Evolutionary conservation across 2,113 vertebrate species (phyloP).

Genomic region (Triplophysa rosa): DNA sequence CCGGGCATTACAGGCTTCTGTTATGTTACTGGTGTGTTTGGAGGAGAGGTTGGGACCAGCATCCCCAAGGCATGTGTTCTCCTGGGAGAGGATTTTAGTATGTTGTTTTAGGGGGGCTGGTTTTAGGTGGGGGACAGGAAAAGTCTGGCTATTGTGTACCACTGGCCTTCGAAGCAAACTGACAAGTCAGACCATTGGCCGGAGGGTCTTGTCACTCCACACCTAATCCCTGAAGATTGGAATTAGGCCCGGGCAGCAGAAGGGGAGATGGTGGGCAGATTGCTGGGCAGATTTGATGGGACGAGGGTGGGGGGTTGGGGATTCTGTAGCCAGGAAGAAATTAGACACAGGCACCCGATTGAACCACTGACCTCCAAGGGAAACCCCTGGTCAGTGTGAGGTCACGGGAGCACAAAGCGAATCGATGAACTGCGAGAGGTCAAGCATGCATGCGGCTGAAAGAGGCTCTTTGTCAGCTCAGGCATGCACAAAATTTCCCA

Average conservation of each 20-base stretch:
- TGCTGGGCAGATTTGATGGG: constrained; percentile 65
- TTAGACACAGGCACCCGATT: constrained; percentile 77
- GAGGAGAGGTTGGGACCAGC: constrained; percentile 59
- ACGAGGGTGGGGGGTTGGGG: constrained; percentile 44
- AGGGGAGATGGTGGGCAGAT: constrained; percentile 46
- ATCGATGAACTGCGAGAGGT: constrained; percentile 75
- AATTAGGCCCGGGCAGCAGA: constrained; percentile 52
- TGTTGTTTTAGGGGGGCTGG: constrained; percentile 51
- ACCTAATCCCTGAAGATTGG: constrained; percentile 79
- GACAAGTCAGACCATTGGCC: constrained; percentile 77
- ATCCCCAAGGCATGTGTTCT: constrained; percentile 61
- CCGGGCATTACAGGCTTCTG: constrained; percentile 53
- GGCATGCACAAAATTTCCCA: constrained; percentile 78
- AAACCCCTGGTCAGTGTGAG: constrained; percentile 69
- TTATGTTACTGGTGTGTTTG: constrained; percentile 57
- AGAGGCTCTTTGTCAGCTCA: constrained; percentile 77
- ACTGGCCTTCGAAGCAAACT: constrained; percentile 77
- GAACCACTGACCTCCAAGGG: constrained; percentile 69
- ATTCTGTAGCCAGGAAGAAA: constrained; percentile 73
- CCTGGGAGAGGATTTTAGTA: constrained; percentile 65
- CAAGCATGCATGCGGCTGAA: constrained; percentile 78
- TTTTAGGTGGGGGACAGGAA: constrained; percentile 72
- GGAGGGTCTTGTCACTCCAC: constrained; percentile 78
- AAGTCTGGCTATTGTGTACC: constrained; percentile 76
- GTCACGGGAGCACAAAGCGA: constrained; percentile 75